Percentiles rank a stretch among this genome's conserved stretches.
These are phyloP conservation scores for Eupithecia subumbrata DNA, from an alignment of 2,888 invertebrate species.

Conservation along the genomic window DNA sequence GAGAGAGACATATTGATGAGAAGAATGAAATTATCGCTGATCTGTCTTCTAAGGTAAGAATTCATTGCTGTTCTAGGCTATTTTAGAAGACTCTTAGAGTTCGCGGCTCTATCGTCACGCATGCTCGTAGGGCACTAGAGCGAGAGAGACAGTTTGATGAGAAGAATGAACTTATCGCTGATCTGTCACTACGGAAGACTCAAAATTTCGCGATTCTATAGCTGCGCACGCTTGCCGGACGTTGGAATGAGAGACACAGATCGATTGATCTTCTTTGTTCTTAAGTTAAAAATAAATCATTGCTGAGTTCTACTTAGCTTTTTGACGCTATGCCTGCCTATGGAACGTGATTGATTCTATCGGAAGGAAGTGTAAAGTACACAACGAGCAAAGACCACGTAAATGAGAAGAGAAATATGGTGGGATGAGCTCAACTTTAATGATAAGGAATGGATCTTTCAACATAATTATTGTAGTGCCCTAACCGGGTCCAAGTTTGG, in stretches of 20 bases:
- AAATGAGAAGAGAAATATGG: neutral
- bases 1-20: constrained; percentile 91
- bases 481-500: too few relatives aligned
- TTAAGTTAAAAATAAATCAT: constrained; percentile 82
- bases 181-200: constrained; percentile 80
- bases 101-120: constrained; percentile 89
- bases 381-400: neutral
- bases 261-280: constrained; percentile 64
- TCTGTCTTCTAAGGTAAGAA: constrained; percentile 89
- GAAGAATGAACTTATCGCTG: constrained; percentile 90
- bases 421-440: neutral
- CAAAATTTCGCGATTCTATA: too few relatives aligned
- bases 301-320: too few relatives aligned
- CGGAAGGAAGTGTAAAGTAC: too few relatives aligned
- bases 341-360: neutral
- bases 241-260: too few relatives aligned
- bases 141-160: constrained; percentile 92
- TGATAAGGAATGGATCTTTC: neutral
- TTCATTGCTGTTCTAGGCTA: constrained; percentile 80
- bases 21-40: constrained; percentile 91
- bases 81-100: constrained; percentile 90
- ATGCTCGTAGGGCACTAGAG: constrained; percentile 89
- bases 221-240: too few relatives aligned
- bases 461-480: too few relatives aligned
- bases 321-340: constrained; percentile 60